A percentile compares a stretch with the other conserved stretches of the same genome.
Conservation (phyloP, 2,888 invertebrate genomes). For the Ichneumon xanthorius region DNA sequence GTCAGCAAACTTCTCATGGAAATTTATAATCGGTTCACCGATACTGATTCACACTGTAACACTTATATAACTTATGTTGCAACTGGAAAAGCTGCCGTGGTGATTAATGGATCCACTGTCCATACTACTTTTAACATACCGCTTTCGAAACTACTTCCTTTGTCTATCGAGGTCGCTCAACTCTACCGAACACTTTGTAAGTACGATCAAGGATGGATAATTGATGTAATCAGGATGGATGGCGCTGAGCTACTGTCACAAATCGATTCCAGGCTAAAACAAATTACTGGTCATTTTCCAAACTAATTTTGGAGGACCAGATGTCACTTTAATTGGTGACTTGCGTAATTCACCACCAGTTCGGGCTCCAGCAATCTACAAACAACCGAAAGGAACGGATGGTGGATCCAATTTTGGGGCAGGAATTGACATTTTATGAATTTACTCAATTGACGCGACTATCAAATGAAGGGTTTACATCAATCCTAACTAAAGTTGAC, state of each 20-base stretch:
- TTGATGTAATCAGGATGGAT: not conserved
- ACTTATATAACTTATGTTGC: constrained; percentile 79
- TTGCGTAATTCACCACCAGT: too few species aligned
- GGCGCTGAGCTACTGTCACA: constrained; percentile 38
- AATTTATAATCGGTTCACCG: constrained; percentile 81
- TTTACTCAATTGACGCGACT: too few species aligned
- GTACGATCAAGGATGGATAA: not conserved
- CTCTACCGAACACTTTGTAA: constrained; percentile 5
- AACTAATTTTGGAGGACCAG: too few species aligned
- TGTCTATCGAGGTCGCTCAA: not conserved
- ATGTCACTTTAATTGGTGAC: too few species aligned
- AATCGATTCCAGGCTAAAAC: constrained; percentile 63
- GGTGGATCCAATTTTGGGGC: too few species aligned
- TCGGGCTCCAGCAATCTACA: too few species aligned
- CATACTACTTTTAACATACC: constrained; percentile 69
- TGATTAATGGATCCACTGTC: constrained; percentile 75
- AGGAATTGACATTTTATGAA: too few species aligned
- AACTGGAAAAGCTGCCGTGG: constrained; percentile 76
- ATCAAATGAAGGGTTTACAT: constrained; percentile 73
- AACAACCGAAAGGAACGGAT: too few species aligned
- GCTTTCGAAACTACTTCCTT: not conserved
- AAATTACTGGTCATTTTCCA: too few species aligned
- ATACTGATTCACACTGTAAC: constrained; percentile 79
- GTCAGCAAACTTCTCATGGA: constrained; percentile 82
- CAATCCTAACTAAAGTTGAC: constrained; percentile 77